A percentile compares a stretch with the other conserved stretches of the same genome.
Conservation (phyloP, 2,888 invertebrate species). For the Subacronicta megacephala region DNA sequence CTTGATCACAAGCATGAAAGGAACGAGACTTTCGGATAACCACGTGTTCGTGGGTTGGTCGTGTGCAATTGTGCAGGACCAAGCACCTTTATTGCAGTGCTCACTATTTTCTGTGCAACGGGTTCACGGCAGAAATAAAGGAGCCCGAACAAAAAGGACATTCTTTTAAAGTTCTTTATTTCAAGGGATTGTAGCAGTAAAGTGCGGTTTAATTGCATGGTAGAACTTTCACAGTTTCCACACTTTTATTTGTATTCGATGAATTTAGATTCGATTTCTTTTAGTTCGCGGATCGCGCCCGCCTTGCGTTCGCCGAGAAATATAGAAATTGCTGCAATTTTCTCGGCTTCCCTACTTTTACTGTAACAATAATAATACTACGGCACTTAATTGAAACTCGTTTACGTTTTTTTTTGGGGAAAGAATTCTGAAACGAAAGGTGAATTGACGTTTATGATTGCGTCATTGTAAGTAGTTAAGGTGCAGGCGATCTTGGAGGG, state of each 20-base stretch:
- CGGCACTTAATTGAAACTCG: conserved; percentile 60
- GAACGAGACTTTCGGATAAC: conserved; percentile 63
- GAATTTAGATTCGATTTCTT: conserved; percentile 80
- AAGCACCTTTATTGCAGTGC: conserved; percentile 71
- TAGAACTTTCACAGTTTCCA: conserved; percentile 77
- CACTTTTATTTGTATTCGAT: conserved; percentile 80
- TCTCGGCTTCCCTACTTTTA: conserved; percentile 60
- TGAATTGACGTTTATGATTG: conserved; percentile 43
- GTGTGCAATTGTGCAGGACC: conserved; percentile 74
- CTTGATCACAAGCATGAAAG: conserved; percentile 43
- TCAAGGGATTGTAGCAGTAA: conserved; percentile 84
- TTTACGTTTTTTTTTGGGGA: conserved; percentile 51
- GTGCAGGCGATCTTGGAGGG: conserved; percentile 51
- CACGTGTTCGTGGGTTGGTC: conserved; percentile 54
- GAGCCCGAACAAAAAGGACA: conserved; percentile 78
- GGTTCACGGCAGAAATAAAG: conserved; percentile 75
- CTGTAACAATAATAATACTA: conserved; percentile 63
- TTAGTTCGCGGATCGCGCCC: conserved; percentile 55
- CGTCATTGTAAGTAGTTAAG: conserved; percentile 33
- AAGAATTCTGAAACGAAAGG: conserved; percentile 56
- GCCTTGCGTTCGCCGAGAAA: conserved; percentile 56
- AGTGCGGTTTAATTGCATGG: conserved; percentile 87
- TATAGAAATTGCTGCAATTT: conserved; percentile 70
- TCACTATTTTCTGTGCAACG: conserved; percentile 77
- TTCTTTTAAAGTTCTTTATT: conserved; percentile 86